Percentiles rank a stretch among this genome's conserved stretches.
These are phyloP conservation scores for Trachelus tabidus DNA, from an alignment of 2,888 invertebrate genomes.

Conservation along the genomic window DNA sequence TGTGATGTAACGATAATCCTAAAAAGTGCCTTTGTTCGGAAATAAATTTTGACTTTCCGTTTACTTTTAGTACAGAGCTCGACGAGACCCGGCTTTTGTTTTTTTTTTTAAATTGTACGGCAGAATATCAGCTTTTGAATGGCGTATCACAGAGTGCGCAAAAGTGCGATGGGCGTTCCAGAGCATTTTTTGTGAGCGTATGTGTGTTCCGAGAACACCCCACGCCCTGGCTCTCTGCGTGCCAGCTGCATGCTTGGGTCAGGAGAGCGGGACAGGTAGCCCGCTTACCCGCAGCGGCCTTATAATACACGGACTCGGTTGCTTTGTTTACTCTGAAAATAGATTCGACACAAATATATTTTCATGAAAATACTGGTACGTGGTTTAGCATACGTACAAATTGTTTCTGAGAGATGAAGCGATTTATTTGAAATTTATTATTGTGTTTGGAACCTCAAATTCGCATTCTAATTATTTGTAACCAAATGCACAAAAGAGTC, in stretches of 20 bases:
- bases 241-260: not conserved
- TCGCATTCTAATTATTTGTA: no score
- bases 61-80: slow-evolving; percentile 10
- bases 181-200: slow-evolving; percentile 19
- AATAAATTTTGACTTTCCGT: slow-evolving; percentile 19
- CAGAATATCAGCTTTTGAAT: slow-evolving; percentile 17
- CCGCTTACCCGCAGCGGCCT: slow-evolving; percentile 12
- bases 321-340: slow-evolving; percentile 12
- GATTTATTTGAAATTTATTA: not conserved
- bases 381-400: slow-evolving; percentile 11
- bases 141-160: slow-evolving; percentile 7
- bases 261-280: slow-evolving; percentile 9
- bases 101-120: slow-evolving; percentile 1
- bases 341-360: slow-evolving; percentile 13
- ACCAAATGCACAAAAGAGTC: no score
- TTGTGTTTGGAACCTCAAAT: no score
- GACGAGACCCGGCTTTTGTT: not conserved
- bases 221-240: slow-evolving; percentile 11
- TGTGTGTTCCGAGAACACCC: slow-evolving; percentile 18
- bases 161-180: slow-evolving; percentile 11
- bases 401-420: slow-evolving; percentile 10
- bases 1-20: slow-evolving; percentile 16
- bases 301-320: slow-evolving; percentile 6
- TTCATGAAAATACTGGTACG: slow-evolving; percentile 14
- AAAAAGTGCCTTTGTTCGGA: slow-evolving; percentile 16